phyloP scores from a whole-genome alignment of 1,140 invertebrate genomes.

The Ridgeia piscesae region DNA sequence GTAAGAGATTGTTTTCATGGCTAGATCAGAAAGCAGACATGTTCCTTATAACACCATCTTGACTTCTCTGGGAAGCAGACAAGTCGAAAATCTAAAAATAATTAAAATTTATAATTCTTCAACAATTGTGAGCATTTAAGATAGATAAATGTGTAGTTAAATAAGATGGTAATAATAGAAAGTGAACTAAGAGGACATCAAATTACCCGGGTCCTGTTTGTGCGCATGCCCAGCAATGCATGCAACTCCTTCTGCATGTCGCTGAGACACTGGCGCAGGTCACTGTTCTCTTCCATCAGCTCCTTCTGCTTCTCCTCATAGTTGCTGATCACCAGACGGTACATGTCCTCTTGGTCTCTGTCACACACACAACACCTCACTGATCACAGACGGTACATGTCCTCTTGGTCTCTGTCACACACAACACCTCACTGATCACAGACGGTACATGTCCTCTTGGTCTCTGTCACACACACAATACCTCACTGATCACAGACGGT shows the following conservation, averaged over 20 bases:
- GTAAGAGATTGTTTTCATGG: too few relatives aligned
- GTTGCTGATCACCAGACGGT: constrained; percentile 42
- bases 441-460: background rate
- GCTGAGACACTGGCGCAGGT: constrained; percentile 44
- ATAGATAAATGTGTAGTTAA: too few relatives aligned
- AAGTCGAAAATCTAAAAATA: too few relatives aligned
- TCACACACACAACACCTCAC: constrained; percentile 18
- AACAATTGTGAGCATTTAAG: too few relatives aligned
- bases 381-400: background rate
- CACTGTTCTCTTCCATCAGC: constrained; percentile 46
- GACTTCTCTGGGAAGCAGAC: too few relatives aligned
- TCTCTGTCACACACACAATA: background rate
- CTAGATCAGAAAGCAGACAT: too few relatives aligned
- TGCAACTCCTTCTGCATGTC: constrained; percentile 45
- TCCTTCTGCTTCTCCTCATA: constrained; percentile 51
- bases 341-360: constrained; percentile 52
- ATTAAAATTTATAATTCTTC: too few relatives aligned
- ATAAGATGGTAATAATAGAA: too few relatives aligned
- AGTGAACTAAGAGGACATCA: too few relatives aligned
- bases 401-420: background rate
- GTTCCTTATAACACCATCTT: too few relatives aligned
- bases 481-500: background rate
- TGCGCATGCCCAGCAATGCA: constrained; percentile 14
- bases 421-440: background rate
- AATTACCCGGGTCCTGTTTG: background rate